A percentile compares a stretch with the other conserved stretches of the same genome.
phyloP scores from a whole-genome alignment of 37 sponge, comb jelly and placozoan species.

The Hormiphora californensis region DNA sequence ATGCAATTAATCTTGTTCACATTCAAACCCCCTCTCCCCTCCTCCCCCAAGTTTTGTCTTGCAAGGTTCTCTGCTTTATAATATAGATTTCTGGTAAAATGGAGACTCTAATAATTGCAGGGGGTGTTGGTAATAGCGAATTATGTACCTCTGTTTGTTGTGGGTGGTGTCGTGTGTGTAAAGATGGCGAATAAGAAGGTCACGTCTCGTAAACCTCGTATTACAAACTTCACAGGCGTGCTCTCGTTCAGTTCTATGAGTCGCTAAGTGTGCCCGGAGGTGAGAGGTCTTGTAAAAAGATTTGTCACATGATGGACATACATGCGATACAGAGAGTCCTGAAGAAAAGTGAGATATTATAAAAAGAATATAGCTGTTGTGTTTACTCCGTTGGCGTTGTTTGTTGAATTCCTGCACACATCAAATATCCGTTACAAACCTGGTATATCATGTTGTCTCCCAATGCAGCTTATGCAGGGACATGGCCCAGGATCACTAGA shows the following conservation, averaged over 20 bases:
- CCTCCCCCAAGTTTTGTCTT: too few relatives aligned
- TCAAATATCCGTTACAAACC: not conserved
- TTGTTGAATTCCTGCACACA: not conserved
- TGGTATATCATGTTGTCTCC: constrained; percentile 7
- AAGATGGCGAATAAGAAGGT: constrained; percentile 32
- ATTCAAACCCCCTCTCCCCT: too few relatives aligned
- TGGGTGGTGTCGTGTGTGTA: constrained; percentile 33
- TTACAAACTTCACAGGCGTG: constrained; percentile 10
- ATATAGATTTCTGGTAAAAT: too few relatives aligned
- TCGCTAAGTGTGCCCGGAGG: not conserved
- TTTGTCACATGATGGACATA: not conserved
- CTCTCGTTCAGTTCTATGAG: not conserved
- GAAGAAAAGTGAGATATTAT: not conserved
- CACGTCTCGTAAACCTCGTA: not conserved
- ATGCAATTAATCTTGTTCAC: too few relatives aligned
- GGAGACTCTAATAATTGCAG: too few relatives aligned
- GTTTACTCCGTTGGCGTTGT: not conserved
- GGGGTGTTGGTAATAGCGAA: too few relatives aligned
- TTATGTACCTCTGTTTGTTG: constrained; percentile 15
- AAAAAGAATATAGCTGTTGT: not conserved
- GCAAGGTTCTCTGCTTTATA: too few relatives aligned
- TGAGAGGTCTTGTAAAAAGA: constrained; percentile 28
- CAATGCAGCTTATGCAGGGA: not conserved
- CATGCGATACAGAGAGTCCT: constrained; percentile 7
- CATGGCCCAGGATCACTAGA: not conserved